Evolutionary conservation across 2,797 vertebrate species (phyloP), one percentile per base, ranked within the genome.

Genomic region (Gadopsis marmoratus): DNA sequence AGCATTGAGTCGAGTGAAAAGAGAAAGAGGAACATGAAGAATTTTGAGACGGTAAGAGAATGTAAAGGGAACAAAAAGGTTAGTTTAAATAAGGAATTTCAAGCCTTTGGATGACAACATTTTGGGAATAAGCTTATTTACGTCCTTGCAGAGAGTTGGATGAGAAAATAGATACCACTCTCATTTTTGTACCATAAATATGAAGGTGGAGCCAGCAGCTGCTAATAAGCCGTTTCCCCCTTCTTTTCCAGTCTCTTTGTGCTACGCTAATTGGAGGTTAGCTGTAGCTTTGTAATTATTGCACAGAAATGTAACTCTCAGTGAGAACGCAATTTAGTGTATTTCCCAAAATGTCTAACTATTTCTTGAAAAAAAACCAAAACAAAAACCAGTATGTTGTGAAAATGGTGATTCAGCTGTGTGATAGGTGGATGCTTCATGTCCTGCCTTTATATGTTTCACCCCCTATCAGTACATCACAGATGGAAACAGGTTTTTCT

Each of bases 401-500:
- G 51, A 41, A 58, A 70, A 37, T 1, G 4, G 7, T 41, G 5
- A 59, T 5, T 11, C 26, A 12, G 23, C 48, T 48, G 19, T 59
- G 7, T 45, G 16, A 12, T 54, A 10, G 41, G n/a, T n/a, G n/a
- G n/a, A n/a, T n/a, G n/a, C n/a, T 33, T 48, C 21, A 26, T 33
- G 16, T 43, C 9, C 13, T 14, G 35, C 63, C 50, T 71, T 29
- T 4, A 14, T 16, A 23, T 19, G 13, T 66, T 66, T 80, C 43
- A 21, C 50, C 60, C 58, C 55, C 47, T 71, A 48, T 79, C 59
- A 31, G 50, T 12, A 10, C 64, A 63, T 56, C 45, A 37, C 37
- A 56, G 63, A 60, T 51, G 29, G 33, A 79, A 88, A 83, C 86
- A 37, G 70, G 75, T 87, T 88, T 78, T 76, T 87, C 86, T 60